Evolutionary conservation across 2,113 vertebrate genomes (phyloP).

Genomic region (Poecile atricapillus): DNA sequence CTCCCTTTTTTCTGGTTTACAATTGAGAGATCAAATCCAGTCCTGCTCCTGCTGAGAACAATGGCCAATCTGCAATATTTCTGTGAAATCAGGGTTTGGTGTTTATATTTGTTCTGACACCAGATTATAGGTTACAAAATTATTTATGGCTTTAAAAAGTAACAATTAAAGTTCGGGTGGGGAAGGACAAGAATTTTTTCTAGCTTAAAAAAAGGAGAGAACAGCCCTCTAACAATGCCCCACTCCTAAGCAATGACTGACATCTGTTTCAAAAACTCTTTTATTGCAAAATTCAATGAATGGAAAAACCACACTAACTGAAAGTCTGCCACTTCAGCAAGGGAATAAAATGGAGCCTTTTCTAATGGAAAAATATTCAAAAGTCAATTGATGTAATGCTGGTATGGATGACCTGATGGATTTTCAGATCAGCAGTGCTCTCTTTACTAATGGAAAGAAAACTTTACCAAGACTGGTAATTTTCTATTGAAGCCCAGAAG

Average conservation of each 20-base stretch:
- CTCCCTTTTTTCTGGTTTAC: constrained; percentile 37
- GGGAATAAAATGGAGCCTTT: constrained; percentile 39
- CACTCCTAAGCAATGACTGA: constrained; percentile 50
- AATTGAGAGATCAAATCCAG: constrained; percentile 30
- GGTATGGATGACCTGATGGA: constrained; percentile 48
- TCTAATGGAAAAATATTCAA: constrained; percentile 62
- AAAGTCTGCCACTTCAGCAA: constrained; percentile 35
- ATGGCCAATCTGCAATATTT: constrained; percentile 16
- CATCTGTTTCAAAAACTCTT: constrained; percentile 52
- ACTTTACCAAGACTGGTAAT: constrained; percentile 24
- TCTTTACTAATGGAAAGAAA: constrained; percentile 51
- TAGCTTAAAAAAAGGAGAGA: neutral
- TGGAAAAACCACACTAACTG: constrained; percentile 54
- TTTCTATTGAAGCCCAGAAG: constrained; percentile 18
- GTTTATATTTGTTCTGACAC: neutral
- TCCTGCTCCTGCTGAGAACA: constrained; percentile 42
- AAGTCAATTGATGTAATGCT: constrained; percentile 61
- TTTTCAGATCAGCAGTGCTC: constrained; percentile 42
- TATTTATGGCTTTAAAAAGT: neutral
- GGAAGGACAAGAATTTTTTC: neutral
- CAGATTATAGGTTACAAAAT: constrained; percentile 18
- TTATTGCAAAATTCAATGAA: constrained; percentile 58
- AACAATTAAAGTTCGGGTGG: neutral
- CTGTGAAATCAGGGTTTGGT: neutral
- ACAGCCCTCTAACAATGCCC: constrained; percentile 4